These are phyloP conservation scores for Pelobates cultripes DNA, from an alignment of 2,797 vertebrate genomes.

Conservation along the genomic window DNA sequence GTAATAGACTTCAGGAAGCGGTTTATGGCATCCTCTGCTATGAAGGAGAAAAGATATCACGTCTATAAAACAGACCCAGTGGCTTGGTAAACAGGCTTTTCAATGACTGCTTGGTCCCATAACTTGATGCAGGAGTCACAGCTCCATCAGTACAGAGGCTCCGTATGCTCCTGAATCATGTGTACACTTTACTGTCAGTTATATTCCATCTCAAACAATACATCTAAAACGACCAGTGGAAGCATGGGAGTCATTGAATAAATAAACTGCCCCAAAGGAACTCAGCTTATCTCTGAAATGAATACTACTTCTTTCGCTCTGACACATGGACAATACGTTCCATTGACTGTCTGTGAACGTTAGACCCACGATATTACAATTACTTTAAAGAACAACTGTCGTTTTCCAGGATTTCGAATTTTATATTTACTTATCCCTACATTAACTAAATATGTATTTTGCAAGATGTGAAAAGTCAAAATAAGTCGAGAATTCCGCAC, in stretches of 20 bases:
- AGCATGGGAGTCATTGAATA: neutral
- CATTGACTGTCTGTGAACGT: too few species aligned
- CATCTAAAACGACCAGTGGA: constrained; percentile 36
- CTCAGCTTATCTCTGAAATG: neutral
- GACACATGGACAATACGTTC: neutral
- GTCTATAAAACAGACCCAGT: constrained; percentile 40
- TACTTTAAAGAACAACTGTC: too few species aligned
- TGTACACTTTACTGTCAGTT: constrained; percentile 40
- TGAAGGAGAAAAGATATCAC: constrained; percentile 27
- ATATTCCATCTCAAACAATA: constrained; percentile 41
- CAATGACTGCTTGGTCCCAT: constrained; percentile 37
- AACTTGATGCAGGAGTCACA: constrained; percentile 31
- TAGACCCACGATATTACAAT: too few species aligned
- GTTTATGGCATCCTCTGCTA: constrained; percentile 44
- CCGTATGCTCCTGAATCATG: constrained; percentile 5
- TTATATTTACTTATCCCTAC: too few species aligned
- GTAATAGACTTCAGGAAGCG: constrained; percentile 52
- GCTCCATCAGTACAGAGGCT: neutral
- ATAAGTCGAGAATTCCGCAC: too few species aligned
- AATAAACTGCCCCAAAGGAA: constrained; percentile 9
- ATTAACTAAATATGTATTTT: too few species aligned
- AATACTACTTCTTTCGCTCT: neutral
- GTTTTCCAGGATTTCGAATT: too few species aligned
- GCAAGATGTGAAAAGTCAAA: too few species aligned
- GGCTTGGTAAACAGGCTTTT: constrained; percentile 49